phyloP scores from a whole-genome alignment of 2,888 invertebrate genomes.

The Aphidius colemani region DNA sequence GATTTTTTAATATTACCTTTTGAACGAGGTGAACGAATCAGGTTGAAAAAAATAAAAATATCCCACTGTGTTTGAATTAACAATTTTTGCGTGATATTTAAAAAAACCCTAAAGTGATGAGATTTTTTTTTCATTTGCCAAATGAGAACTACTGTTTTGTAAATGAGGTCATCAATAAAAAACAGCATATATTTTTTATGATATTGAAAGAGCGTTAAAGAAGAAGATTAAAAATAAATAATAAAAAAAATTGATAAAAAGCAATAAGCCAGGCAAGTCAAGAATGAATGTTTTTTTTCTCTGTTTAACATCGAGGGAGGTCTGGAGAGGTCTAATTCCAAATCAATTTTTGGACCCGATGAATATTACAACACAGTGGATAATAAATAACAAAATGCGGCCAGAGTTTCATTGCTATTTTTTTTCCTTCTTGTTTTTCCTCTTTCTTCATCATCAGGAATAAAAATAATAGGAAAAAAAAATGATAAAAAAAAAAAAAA shows the following conservation, averaged over 20 bases:
- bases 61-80: too few species aligned
- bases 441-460: conserved; percentile 22
- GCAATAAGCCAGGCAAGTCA: too few species aligned
- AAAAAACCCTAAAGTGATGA: too few species aligned
- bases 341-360: conserved; percentile 56
- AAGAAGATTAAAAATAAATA: conserved; percentile 4
- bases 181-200: background rate
- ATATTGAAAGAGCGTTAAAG: conserved; percentile 2
- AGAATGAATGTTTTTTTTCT: conserved; percentile 6
- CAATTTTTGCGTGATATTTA: too few species aligned
- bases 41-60: too few species aligned
- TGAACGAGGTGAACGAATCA: too few species aligned
- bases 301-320: conserved; percentile 31
- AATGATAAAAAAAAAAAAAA: too few species aligned
- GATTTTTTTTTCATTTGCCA: too few species aligned
- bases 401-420: conserved; percentile 32
- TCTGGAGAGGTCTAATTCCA: conserved; percentile 51
- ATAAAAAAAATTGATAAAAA: conserved; percentile 1
- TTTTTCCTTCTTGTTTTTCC: conserved; percentile 27
- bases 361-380: conserved; percentile 53
- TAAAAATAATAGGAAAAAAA: background rate
- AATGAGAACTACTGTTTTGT: too few species aligned
- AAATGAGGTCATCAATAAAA: too few species aligned
- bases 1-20: conserved; percentile 39
- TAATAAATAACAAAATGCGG: conserved; percentile 53